Evolutionary conservation across 2,113 vertebrate species (phyloP).

Genomic region (Xiphophorus maculatus): DNA sequence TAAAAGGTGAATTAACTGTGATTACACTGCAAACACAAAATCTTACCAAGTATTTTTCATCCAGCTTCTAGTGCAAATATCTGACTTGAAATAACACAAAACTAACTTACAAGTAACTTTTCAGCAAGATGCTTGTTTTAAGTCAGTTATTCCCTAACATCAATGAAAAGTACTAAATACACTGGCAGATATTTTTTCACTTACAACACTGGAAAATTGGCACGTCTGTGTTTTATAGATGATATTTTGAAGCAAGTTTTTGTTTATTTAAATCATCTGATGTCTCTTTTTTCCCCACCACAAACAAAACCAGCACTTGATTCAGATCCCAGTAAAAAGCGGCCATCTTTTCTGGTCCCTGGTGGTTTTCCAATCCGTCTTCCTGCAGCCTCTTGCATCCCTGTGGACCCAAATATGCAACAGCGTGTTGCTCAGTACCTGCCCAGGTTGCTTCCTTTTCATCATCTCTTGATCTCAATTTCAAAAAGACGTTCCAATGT

Average conservation of each 20-base stretch:
- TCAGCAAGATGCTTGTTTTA: no score
- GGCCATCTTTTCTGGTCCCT: slow-evolving; percentile 33
- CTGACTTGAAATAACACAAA: no score
- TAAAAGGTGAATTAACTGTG: no score
- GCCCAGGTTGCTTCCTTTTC: slow-evolving; percentile 17
- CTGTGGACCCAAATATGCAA: slow-evolving; percentile 52
- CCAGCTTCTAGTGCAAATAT: no score
- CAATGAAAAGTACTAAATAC: no score
- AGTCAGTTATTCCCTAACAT: no score
- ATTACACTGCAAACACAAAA: no score
- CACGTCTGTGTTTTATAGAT: neutral
- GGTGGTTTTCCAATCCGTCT: slow-evolving; percentile 40
- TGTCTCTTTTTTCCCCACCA: slow-evolving; percentile 23
- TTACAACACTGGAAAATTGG: no score
- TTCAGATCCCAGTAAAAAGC: slow-evolving; percentile 27
- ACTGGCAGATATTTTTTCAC: no score
- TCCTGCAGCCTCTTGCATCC: slow-evolving; percentile 48
- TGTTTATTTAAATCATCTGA: slow-evolving; percentile 4
- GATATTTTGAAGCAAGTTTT: neutral
- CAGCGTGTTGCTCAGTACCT: slow-evolving; percentile 60
- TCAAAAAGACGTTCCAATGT: neutral
- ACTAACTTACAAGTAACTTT: no score
- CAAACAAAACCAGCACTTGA: slow-evolving; percentile 27
- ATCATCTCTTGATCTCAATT: slow-evolving; percentile 11
- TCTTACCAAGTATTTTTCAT: no score